Base-by-base conservation (phyloP, 2,113 vertebrate genomes). In the Oenanthe melanoleuca region DNA sequence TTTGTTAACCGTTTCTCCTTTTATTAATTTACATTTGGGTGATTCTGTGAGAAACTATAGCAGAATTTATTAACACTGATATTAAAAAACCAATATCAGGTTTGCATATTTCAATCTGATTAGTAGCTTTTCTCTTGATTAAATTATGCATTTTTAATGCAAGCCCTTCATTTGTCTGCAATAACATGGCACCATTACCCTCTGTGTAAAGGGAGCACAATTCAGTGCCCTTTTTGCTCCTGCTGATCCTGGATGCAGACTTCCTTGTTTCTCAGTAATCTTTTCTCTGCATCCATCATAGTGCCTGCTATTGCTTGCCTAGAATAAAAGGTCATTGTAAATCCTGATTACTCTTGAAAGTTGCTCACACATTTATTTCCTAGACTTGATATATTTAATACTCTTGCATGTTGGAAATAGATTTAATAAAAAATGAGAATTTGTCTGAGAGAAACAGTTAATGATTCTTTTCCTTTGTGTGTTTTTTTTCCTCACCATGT, bases 61-160 rank as follows among this genome's bases (percentile, higher is more conserved):
- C 29, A 60, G 83, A 91, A 92, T 97, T 91, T 97, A 96, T 96
- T 97, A 97, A 91, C 45, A 61, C 72, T 94, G 87, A 86, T 96
- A 96, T 91, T 94, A 96, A 96, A 97, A 95, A 73, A 79, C 14
- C 66, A 96, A 80, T 92, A 97, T 96, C 83, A 93, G 63, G 84
- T 55, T 92, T 93, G 88, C 83, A 93, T 94, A 96, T 97, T 97
- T 97, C 75, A 61, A 93, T 92, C 95, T 97, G 93, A 96, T 96
- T 97, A 97, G 86, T 66, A 88, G 91, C 74, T 97, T 97, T 96
- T 73, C 73, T 96, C 89, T 92, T 97, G 96, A 97, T 97, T 97
- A 97, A 96, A 97, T 96, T 95, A 97, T 97, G 72, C 94, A 96
- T 97, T 98, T 97, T 97, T 96, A 96, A 97, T 96, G 92, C 52